A percentile compares a stretch with the other conserved stretches of the same genome.
These are phyloP conservation scores for Drosophila recens DNA, from an alignment of 2,888 invertebrate species.

Conservation along the genomic window DNA sequence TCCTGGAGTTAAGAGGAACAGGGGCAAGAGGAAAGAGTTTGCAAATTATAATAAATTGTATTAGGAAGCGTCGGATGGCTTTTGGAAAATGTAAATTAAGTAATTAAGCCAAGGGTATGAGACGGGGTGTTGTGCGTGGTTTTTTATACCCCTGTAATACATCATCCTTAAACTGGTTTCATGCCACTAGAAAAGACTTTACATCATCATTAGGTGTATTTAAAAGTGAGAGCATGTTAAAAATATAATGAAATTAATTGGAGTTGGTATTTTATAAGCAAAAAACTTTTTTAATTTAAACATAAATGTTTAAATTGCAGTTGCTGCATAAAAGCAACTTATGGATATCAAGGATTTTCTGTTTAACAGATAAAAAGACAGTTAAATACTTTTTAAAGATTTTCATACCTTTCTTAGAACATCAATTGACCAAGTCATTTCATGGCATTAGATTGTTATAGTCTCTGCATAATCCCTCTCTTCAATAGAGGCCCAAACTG, in stretches of 20 bases:
- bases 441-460: too few relatives aligned
- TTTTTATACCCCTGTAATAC: slow-evolving; percentile 5
- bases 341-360: too few relatives aligned
- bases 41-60: slow-evolving; percentile 73
- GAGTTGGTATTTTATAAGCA: too few relatives aligned
- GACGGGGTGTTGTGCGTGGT: background rate
- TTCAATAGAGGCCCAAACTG: background rate
- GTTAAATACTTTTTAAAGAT: too few relatives aligned
- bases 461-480: background rate
- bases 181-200: background rate
- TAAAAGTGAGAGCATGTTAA: background rate
- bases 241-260: too few relatives aligned
- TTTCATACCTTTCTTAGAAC: too few relatives aligned
- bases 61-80: slow-evolving; percentile 59
- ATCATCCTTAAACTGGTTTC: slow-evolving; percentile 36
- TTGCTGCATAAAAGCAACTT: too few relatives aligned
- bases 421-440: background rate
- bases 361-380: too few relatives aligned
- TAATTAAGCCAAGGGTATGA: slow-evolving; percentile 70
- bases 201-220: slow-evolving; percentile 5
- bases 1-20: background rate
- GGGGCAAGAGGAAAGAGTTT: slow-evolving; percentile 4
- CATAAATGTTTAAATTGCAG: too few relatives aligned
- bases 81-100: slow-evolving; percentile 82
- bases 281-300: too few relatives aligned